Evolutionary conservation across 1,140 invertebrate species (phyloP).

Genomic region (Drosophila bocki): DNA sequence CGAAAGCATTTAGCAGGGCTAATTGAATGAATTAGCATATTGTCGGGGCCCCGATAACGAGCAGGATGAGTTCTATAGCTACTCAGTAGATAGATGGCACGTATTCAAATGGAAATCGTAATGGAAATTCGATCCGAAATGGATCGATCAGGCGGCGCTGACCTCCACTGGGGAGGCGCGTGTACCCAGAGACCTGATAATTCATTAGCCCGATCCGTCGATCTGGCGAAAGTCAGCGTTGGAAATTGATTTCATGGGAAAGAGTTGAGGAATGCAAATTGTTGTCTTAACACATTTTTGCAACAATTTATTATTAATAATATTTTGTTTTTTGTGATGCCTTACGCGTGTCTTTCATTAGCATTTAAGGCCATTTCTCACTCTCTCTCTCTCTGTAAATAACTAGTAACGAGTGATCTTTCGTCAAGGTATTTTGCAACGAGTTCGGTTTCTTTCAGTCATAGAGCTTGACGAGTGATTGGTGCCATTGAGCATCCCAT

Average conservation of each 20-base stretch:
- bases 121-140: constrained; percentile 25
- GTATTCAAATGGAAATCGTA: constrained; percentile 25
- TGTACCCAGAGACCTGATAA: constrained; percentile 42
- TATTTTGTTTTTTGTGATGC: neutral
- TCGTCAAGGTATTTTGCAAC: neutral
- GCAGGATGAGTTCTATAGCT: constrained; percentile 25
- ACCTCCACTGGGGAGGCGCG: constrained; percentile 41
- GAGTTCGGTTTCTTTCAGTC: neutral
- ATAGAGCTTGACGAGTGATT: neutral
- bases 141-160: constrained; percentile 39
- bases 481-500: neutral
- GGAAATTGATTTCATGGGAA: constrained; percentile 66
- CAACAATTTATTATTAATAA: neutral
- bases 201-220: constrained; percentile 44
- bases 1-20: constrained; percentile 59
- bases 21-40: constrained; percentile 80
- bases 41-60: constrained; percentile 48
- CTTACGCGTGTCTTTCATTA: constrained; percentile 20
- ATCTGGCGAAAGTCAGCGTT: constrained; percentile 39
- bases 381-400: neutral
- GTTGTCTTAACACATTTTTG: neutral
- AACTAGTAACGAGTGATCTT: neutral
- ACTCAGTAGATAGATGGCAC: constrained; percentile 3
- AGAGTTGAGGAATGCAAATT: constrained; percentile 7
- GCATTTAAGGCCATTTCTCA: neutral